These are phyloP conservation scores for Potamarius usumacintae DNA, from an alignment of 2,113 vertebrate species.

Conservation along the genomic window DNA sequence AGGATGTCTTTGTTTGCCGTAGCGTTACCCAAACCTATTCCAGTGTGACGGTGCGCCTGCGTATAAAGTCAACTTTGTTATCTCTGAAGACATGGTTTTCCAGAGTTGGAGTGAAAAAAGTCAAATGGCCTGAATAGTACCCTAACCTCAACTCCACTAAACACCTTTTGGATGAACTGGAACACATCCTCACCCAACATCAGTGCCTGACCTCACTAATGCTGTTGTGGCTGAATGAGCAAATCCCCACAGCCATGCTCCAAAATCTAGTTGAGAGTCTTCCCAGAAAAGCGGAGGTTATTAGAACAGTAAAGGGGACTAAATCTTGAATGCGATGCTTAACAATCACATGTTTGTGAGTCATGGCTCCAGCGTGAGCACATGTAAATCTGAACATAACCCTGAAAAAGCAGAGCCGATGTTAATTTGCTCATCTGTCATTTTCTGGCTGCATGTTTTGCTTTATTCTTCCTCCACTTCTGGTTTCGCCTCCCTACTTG, in stretches of 20 bases:
- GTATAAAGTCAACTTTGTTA: neutral
- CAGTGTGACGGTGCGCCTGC: neutral
- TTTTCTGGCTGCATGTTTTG: neutral
- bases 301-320: neutral
- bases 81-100: neutral
- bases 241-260: neutral
- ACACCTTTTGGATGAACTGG: neutral
- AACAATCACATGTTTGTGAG: slow-evolving; percentile 30
- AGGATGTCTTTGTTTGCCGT: too few relatives aligned
- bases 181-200: neutral
- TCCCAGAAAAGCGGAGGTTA: neutral
- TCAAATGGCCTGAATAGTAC: neutral
- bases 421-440: neutral
- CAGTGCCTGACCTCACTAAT: neutral
- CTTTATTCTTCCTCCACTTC: neutral
- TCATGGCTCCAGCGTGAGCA: slow-evolving; percentile 31
- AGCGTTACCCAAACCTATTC: neutral
- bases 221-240: neutral
- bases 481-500: slow-evolving; percentile 11
- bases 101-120: neutral
- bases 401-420: neutral
- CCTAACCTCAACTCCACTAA: neutral
- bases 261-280: neutral
- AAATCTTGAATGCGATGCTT: neutral
- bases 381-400: neutral